Conservation (phyloP, 2,797 vertebrate genomes). For the Acanthurus tractus region DNA sequence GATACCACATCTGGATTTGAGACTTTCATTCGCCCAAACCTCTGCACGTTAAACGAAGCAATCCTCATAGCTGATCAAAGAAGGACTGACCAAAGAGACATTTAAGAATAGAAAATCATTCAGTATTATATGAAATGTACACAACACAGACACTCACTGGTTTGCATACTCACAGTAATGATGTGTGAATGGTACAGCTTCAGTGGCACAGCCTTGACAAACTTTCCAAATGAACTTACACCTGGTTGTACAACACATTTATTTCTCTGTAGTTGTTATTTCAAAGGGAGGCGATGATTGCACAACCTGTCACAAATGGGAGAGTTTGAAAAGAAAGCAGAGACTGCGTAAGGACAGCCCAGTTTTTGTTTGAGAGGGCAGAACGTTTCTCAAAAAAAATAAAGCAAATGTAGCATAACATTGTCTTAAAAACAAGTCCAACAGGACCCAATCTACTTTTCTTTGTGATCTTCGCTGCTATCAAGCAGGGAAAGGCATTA, state of each 20-base stretch:
- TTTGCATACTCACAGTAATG: slow-evolving; percentile 7
- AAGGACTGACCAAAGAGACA: background rate
- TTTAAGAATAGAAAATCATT: background rate
- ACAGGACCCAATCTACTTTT: background rate
- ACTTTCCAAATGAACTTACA: slow-evolving; percentile 20
- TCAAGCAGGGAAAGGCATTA: no score
- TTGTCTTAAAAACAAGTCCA: background rate
- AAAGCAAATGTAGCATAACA: background rate
- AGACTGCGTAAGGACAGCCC: slow-evolving; percentile 29
- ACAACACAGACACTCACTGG: background rate
- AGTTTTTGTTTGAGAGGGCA: slow-evolving; percentile 4
- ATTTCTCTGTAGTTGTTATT: slow-evolving; percentile 23
- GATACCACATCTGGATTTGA: slow-evolving; percentile 65
- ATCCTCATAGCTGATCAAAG: slow-evolving; percentile 67
- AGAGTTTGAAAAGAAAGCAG: slow-evolving; percentile 11
- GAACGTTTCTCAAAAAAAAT: background rate
- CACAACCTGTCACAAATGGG: background rate
- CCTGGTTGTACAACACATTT: background rate
- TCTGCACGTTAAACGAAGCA: slow-evolving; percentile 66
- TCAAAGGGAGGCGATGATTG: slow-evolving; percentile 24
- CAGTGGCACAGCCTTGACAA: background rate
- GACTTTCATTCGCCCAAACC: slow-evolving; percentile 75
- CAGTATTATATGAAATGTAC: background rate
- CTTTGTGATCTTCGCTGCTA: no score
- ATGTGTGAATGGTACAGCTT: background rate